Base-by-base conservation (phyloP, 2,797 vertebrate genomes). In the Psittacula derbiana region DNA sequence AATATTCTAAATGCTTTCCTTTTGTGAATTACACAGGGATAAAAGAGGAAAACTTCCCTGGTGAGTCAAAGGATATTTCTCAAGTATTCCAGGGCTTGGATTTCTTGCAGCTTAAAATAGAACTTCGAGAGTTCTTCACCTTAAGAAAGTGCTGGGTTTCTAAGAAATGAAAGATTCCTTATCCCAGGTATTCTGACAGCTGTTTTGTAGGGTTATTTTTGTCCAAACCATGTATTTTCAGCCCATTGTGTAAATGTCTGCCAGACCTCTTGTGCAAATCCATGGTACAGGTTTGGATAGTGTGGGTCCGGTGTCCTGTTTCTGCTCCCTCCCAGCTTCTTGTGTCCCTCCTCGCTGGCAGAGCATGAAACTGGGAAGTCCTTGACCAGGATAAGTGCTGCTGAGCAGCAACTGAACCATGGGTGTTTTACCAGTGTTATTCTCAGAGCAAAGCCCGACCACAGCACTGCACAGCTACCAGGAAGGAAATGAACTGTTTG, bases 41-140 rank as follows among this genome's bases (percentile, higher is more conserved):
- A 80, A 91, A 95, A 95, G 52, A 44, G 46, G 50, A 88, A 80
- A 84, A 25, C 28, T 86, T 91, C 33, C 40, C 62, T 47, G 70
- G 46, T 91, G 83, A 94, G 82, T 92, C 78, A 90, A 83, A 70
- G 47, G 75, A 66, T 90, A 90, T 94, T 92, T 96, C 80, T 95
- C 79, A 82, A 62, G 57, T 85, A 80, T 92, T 90, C 57, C 28
- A 57, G n/a, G 55, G 18, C 70, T 73, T 73, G 60, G 49, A 92
- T 88, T 94, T 86, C 74, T 91, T 60, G 57, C 73, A 82, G 41
- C 47, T 82, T 70, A 85, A 93, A 94, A 87, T 73, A 95, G 78
- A 80, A 46, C n/a, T 36, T 38, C 16, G 25, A 79, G 70, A 93
- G 36, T 84, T 95, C 65, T 90, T 95, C 83, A 85, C 86, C 86